Percentiles rank a stretch among this genome's conserved stretches.
Conservation (phyloP, 2,797 vertebrate genomes). For the Enteromius argenteus region DNA sequence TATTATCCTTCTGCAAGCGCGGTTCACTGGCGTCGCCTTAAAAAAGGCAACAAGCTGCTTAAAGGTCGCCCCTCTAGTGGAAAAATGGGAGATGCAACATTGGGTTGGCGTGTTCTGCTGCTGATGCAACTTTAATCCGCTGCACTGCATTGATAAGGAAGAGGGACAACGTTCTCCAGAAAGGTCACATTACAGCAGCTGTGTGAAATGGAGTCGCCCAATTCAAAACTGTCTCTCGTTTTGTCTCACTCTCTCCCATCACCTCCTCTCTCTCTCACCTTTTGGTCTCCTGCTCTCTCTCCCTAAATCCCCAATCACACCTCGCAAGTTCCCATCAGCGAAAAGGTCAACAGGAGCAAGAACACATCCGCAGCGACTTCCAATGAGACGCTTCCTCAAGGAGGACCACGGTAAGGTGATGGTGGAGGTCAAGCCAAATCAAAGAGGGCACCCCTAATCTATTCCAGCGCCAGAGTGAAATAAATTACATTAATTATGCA, state of each 20-base stretch:
- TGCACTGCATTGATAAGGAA: constrained; percentile 43
- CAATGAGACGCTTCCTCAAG: constrained; percentile 59
- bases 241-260: constrained; percentile 36
- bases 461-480: constrained; percentile 44
- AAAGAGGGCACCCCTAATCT: constrained; percentile 51
- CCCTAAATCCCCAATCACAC: constrained; percentile 70
- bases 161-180: constrained; percentile 43
- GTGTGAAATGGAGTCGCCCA: constrained; percentile 53
- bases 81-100: constrained; percentile 23
- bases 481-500: constrained; percentile 66
- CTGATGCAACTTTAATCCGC: constrained; percentile 49
- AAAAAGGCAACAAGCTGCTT: constrained; percentile 46
- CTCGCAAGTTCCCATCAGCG: constrained; percentile 53
- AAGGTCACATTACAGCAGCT: constrained; percentile 59
- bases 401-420: constrained; percentile 29
- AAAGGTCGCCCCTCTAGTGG: constrained; percentile 48
- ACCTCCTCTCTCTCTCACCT: constrained; percentile 46
- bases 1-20: constrained; percentile 40
- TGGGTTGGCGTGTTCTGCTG: constrained; percentile 33
- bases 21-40: constrained; percentile 34
- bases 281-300: constrained; percentile 26
- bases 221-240: constrained; percentile 46
- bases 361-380: constrained; percentile 52
- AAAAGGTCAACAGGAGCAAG: constrained; percentile 67
- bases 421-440: constrained; percentile 57